Base-by-base conservation (phyloP, 92 coral and sea anemone genomes). In the Bergia puertoricense region DNA sequence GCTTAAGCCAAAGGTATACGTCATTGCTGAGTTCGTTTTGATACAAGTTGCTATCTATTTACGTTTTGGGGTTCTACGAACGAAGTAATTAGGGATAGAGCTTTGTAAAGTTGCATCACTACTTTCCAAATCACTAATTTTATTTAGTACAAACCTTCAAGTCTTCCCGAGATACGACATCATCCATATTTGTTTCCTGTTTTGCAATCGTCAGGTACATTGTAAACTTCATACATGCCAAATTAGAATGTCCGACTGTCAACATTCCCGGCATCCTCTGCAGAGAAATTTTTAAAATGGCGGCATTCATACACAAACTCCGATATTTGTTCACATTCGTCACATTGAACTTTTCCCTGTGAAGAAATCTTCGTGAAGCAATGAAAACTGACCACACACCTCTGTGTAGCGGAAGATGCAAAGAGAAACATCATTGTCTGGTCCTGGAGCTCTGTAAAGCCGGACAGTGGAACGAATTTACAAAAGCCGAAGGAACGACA, bases 211-310 rank as follows among this genome's bases (percentile, higher is more conserved):
- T 36, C 38, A 5, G 0, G 0, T 30, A 30, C 30, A 30, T 30
- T 30, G 30, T 0, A 36, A 46, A 84, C 87, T 69, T 84, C 59
- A 45, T 84, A 56, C 71, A 84, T 84, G 87, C 87, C 51, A 56
- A 14, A 81, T 5, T 18, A 57, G 22, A 38, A 66, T 37, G 85
- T n/a, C 85, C 73, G 72, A 62, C 13, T 2, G 41, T 30, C 2
- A 57, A 42, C 23, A 14, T 10, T 81, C 85, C 81, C 85, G 42
- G 85, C 85, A 81, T 81, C 73, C 85, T 81, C 8, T 81, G 74
- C 85, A 45, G 2, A 41, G 8, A 22, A 8, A 41, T 3, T 38
- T 13, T 40, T 36, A 76, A 76, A 76, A 76, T 76, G 79, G 79
- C 54, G 51, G 79, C 79, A 54, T 54, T 18, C 59, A 13, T 13